phyloP scores from a whole-genome alignment of 2,113 vertebrate species.

The Geothlypis trichas region DNA sequence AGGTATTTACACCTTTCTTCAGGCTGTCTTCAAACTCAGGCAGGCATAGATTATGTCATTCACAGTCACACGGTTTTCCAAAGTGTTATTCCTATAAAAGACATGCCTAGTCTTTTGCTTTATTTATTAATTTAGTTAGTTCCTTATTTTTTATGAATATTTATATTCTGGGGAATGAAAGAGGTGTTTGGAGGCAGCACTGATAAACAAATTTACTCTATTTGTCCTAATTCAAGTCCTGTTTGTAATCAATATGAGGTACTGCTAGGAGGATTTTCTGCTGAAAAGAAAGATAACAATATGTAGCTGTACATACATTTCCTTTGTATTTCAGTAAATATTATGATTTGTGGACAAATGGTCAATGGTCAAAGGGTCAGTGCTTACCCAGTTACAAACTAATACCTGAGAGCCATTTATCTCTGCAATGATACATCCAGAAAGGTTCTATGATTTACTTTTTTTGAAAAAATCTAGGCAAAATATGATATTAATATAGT shows the following conservation, averaged over 20 bases:
- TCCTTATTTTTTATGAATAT: neutral
- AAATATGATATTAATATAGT: neutral
- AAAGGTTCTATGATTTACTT: neutral
- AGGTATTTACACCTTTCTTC: neutral
- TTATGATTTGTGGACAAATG: neutral
- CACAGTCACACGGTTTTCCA: neutral
- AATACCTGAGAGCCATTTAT: neutral
- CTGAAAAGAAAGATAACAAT: neutral
- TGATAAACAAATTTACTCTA: neutral
- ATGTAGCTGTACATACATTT: neutral
- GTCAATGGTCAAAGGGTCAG: neutral
- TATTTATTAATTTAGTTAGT: neutral
- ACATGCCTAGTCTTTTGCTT: neutral
- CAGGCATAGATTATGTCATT: neutral
- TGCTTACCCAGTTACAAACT: neutral
- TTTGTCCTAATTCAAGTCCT: neutral
- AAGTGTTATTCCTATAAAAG: neutral
- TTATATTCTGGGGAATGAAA: neutral
- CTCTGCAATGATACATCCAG: neutral
- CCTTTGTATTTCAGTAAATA: neutral
- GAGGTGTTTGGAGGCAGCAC: neutral
- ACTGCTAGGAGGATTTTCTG: neutral
- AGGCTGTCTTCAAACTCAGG: neutral
- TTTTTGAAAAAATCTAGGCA: neutral
- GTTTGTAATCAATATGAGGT: neutral